Conservation (phyloP, 1,140 invertebrate genomes). For the Ips nitidus region DNA sequence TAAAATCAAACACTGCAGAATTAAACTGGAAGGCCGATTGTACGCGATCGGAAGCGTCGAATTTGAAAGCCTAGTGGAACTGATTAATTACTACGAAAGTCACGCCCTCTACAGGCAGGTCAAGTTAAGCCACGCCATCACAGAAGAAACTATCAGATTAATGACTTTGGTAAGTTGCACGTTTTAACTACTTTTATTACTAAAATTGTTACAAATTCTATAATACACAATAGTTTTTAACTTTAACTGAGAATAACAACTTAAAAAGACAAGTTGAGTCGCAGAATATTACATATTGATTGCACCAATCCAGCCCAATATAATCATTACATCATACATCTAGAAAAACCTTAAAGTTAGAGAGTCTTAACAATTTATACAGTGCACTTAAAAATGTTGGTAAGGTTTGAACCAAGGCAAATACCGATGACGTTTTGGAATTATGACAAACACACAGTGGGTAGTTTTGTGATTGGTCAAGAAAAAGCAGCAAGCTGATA, state of each 20-base stretch:
- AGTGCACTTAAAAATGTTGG: no score
- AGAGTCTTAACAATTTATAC: no score
- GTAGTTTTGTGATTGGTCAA: no score
- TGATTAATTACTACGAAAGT: constrained; percentile 89
- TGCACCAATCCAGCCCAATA: constrained; percentile 35
- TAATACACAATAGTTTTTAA: neutral
- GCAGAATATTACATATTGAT: constrained; percentile 16
- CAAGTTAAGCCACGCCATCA: constrained; percentile 85
- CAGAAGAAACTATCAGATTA: constrained; percentile 69
- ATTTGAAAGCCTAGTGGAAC: constrained; percentile 92
- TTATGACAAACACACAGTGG: no score
- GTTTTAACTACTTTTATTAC: constrained; percentile 9
- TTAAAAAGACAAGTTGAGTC: constrained; percentile 9
- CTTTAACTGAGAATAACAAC: constrained; percentile 2
- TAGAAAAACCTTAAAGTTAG: no score
- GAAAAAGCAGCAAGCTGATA: no score
- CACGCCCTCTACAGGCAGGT: constrained; percentile 89
- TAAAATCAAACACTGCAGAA: constrained; percentile 94
- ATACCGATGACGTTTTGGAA: no score
- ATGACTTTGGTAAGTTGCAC: constrained; percentile 65
- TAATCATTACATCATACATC: neutral
- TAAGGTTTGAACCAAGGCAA: no score
- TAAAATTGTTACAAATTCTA: neutral
- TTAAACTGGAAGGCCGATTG: constrained; percentile 86
- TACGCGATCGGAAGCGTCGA: constrained; percentile 88